Evolutionary conservation across 2,797 vertebrate species (phyloP).

Genomic region (Cynopterus sphinx): DNA sequence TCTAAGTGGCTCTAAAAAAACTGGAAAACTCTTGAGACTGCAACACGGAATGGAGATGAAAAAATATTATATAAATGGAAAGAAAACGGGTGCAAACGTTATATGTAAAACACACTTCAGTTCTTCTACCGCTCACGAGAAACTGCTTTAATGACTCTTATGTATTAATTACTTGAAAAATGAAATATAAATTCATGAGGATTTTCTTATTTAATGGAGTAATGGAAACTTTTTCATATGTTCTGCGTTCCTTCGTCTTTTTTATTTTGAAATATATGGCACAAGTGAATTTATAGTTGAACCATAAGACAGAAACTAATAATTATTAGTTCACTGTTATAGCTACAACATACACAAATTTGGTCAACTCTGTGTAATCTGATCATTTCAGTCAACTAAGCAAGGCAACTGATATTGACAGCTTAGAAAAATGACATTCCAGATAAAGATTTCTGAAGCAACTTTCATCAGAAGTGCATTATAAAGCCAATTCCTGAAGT

Average conservation of each 20-base stretch:
- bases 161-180: constrained; percentile 29
- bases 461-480: background rate
- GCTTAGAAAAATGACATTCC: constrained; percentile 62
- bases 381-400: constrained; percentile 61
- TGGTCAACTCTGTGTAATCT: constrained; percentile 44
- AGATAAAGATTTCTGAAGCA: constrained; percentile 21
- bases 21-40: background rate
- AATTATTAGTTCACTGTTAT: constrained; percentile 40
- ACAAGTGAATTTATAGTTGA: background rate
- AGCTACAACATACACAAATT: constrained; percentile 22
- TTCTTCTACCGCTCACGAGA: background rate
- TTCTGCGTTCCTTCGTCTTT: background rate
- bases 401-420: constrained; percentile 30
- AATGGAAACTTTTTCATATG: background rate
- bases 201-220: background rate
- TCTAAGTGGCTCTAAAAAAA: constrained; percentile 24
- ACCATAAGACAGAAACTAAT: background rate
- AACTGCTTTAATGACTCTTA: background rate
- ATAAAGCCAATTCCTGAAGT: constrained; percentile 20
- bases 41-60: background rate
- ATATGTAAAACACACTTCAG: background rate
- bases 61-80: background rate
- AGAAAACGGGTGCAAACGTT: background rate
- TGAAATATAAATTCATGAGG: background rate
- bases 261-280: constrained; percentile 33